Conservation (phyloP, 2,888 invertebrate genomes). For the Steinernema hermaphroditum region DNA sequence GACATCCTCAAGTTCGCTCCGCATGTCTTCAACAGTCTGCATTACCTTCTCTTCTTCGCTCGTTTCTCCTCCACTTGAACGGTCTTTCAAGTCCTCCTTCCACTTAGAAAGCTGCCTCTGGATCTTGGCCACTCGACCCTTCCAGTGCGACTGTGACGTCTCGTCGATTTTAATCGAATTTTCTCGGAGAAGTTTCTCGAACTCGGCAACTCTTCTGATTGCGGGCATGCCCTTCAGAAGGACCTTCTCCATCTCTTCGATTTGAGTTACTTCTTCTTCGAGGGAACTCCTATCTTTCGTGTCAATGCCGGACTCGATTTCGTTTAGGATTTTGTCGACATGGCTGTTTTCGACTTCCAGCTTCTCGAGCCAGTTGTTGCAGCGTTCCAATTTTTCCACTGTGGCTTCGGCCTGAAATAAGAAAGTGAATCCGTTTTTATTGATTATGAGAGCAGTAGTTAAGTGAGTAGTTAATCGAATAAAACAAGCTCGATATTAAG, state of each 20-base stretch:
- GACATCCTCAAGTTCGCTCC: constrained; percentile 34
- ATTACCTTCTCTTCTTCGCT: constrained; percentile 23
- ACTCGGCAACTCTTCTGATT: constrained; percentile 33
- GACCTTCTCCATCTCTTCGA: constrained; percentile 27
- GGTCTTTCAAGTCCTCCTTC: constrained; percentile 10
- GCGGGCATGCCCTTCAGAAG: constrained; percentile 11
- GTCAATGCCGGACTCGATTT: constrained; percentile 33
- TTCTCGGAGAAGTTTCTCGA: constrained; percentile 38
- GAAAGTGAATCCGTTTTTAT: background rate
- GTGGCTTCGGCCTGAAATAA: constrained; percentile 45
- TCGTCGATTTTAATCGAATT: constrained; percentile 35
- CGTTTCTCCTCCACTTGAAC: background rate
- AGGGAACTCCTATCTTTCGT: constrained; percentile 11
- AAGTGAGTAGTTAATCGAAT: too few species aligned
- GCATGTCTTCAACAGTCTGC: constrained; percentile 35
- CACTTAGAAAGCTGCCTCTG: constrained; percentile 19
- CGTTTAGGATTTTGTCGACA: constrained; percentile 49
- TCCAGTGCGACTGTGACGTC: background rate
- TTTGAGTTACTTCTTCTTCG: background rate
- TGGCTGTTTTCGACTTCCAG: constrained; percentile 43
- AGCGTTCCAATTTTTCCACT: constrained; percentile 56
- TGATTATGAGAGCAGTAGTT: background rate
- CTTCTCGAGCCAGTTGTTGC: constrained; percentile 44
- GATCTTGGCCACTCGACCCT: constrained; percentile 17
- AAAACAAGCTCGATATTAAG: too few species aligned